Evolutionary conservation across 92 coral and sea anemone species (phyloP).

Genomic region (Montipora capitata): DNA sequence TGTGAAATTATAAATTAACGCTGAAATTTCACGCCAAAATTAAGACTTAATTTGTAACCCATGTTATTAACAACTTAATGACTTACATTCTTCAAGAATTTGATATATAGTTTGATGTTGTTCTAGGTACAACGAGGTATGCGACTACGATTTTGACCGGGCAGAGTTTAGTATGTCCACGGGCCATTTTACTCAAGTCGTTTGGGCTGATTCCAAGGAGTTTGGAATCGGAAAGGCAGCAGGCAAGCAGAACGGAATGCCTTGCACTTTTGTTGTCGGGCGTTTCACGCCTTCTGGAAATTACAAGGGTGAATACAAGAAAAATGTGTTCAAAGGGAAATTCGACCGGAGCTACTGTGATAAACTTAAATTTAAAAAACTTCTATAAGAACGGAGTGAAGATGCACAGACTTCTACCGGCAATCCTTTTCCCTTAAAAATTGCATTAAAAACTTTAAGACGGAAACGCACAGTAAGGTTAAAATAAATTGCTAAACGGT

Average conservation of each 20-base stretch:
- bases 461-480: no score
- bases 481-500: no score
- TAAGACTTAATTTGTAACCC: no score
- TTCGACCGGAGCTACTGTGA: constrained; percentile 83
- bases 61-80: background rate
- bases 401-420: no score
- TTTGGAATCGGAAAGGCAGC: constrained; percentile 87
- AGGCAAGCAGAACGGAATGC: constrained; percentile 72
- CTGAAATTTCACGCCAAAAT: no score
- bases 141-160: constrained; percentile 74
- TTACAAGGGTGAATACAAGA: constrained; percentile 69
- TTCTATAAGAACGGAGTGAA: background rate
- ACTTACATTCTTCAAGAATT: no score
- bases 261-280: constrained; percentile 84
- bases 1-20: no score
- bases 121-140: constrained; percentile 89
- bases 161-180: constrained; percentile 80
- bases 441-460: background rate
- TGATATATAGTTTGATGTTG: background rate
- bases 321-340: constrained; percentile 76
- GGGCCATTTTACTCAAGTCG: constrained; percentile 89
- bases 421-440: background rate
- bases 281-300: constrained; percentile 84
- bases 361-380: constrained; percentile 41
- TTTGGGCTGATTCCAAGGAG: constrained; percentile 84